These are phyloP conservation scores for Thamnophis sirtalis DNA, from an alignment of 2,113 vertebrate genomes.

Conservation along the genomic window DNA sequence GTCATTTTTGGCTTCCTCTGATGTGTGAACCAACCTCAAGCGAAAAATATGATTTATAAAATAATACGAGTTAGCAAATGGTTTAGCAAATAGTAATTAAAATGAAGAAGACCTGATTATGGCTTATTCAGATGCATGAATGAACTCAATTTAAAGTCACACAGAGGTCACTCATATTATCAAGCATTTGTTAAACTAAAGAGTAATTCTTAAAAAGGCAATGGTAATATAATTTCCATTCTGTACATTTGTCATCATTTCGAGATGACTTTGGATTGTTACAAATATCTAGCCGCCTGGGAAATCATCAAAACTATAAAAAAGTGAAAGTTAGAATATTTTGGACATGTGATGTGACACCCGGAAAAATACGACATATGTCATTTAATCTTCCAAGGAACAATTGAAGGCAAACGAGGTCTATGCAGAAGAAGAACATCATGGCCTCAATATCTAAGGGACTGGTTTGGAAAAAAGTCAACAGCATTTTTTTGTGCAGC, in stretches of 20 bases:
- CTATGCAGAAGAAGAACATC: too few relatives aligned
- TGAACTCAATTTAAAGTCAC: not conserved
- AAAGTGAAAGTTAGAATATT: too few relatives aligned
- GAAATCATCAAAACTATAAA: too few relatives aligned
- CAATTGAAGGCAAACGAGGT: too few relatives aligned
- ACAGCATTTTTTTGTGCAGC: too few relatives aligned
- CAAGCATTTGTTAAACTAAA: not conserved
- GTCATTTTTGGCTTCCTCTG: not conserved
- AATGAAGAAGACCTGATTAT: not conserved
- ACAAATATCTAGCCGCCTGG: not conserved
- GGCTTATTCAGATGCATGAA: not conserved
- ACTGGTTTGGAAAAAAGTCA: too few relatives aligned
- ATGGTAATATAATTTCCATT: not conserved
- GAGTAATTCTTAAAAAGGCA: not conserved
- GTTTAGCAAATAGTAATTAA: not conserved
- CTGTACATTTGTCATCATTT: not conserved
- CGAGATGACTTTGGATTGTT: not conserved
- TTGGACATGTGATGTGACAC: too few relatives aligned
- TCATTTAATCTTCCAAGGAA: too few relatives aligned
- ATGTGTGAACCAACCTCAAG: not conserved
- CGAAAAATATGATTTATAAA: not conserved
- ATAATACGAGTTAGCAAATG: not conserved
- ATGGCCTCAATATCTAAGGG: too few relatives aligned
- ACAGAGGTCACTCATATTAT: not conserved
- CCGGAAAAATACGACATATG: too few relatives aligned